Percentiles rank a stretch among this genome's conserved stretches.
Conservation (phyloP, 2,113 vertebrate species). For the Tonatia bakeri region DNA sequence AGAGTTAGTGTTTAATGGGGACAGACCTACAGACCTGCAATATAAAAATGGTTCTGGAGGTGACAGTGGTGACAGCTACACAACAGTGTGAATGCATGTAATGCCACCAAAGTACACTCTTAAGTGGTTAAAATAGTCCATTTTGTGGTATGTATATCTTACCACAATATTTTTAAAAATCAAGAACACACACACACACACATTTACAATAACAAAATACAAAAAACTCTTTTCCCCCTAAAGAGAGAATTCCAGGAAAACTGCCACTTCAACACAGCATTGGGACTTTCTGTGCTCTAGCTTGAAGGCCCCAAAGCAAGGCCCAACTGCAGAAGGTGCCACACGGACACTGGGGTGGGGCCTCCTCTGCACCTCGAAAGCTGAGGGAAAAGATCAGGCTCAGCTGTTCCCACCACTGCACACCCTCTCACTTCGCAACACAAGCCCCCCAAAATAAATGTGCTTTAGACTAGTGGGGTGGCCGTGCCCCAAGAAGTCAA, state of each 20-base stretch:
- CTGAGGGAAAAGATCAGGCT: background rate
- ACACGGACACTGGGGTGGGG: accelerated
- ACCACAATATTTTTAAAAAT: background rate
- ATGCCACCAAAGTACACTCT: background rate
- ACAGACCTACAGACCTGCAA: background rate
- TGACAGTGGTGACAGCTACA: accelerated
- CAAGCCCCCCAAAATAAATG: background rate
- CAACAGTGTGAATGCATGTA: background rate
- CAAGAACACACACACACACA: background rate
- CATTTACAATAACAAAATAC: background rate
- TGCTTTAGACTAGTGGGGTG: background rate
- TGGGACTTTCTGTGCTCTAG: background rate
- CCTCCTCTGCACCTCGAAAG: background rate
- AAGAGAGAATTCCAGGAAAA: background rate
- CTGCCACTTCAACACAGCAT: background rate
- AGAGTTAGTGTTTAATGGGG: accelerated
- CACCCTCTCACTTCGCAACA: background rate
- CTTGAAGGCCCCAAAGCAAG: too few relatives aligned
- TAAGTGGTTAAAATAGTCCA: background rate
- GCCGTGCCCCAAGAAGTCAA: background rate
- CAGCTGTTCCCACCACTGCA: accelerated
- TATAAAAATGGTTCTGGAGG: background rate
- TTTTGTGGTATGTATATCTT: background rate
- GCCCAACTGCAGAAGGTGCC: background rate
- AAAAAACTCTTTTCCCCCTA: background rate